Base-by-base conservation (phyloP, 2,888 invertebrate genomes). In the Chrysina gloriosa region DNA sequence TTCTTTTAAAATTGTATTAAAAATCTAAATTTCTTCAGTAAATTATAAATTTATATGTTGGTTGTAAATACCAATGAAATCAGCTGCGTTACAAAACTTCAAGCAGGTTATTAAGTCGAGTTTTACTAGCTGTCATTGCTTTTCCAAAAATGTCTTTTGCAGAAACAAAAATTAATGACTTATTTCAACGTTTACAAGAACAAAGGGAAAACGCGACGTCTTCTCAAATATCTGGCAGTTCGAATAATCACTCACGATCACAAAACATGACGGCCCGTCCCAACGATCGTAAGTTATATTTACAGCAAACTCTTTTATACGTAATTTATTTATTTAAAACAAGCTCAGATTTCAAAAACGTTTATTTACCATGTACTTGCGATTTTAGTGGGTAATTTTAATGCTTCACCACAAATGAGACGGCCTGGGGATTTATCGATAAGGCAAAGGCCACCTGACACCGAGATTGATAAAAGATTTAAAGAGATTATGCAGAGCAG, bases 401-500 rank as follows among this genome's bases (percentile, higher is more conserved):
- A 67, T 64, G 80, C 85, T 74, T 84, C 85, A 29, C 85, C 84
- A 25, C 65, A 56, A 54, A 83, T 87, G 74, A 82, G 84, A 31
- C 84, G 84, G 74, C 84, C 84, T 64, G 82, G 87, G 76, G 86
- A 86, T 75, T 84, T 93, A 77, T 88, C 89, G 73, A 87, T 89
- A 73, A 85, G 86, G 80, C 88, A 88, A 71, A 86, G 85, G 71
- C 72, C 72, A 70, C 73, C 73, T 68, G 81, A 82, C 71, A 79
- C 80, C 68, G 92, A 92, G 83, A 90, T 90, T 78, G 96, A 97
- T 80, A 89, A 89, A 72, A 93, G 93, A 82, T 89, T 97, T 77
- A 90, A 92, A 77, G 96, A 96, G 84, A 97, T 98, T 67, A 95
- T 95, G 90, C 92, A 94, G 85, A 93, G 93, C 84, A 96, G 94